A percentile compares a stretch with the other conserved stretches of the same genome.
These are phyloP conservation scores for Drosophila watanabei DNA, from an alignment of 1,140 invertebrate genomes.

Conservation along the genomic window DNA sequence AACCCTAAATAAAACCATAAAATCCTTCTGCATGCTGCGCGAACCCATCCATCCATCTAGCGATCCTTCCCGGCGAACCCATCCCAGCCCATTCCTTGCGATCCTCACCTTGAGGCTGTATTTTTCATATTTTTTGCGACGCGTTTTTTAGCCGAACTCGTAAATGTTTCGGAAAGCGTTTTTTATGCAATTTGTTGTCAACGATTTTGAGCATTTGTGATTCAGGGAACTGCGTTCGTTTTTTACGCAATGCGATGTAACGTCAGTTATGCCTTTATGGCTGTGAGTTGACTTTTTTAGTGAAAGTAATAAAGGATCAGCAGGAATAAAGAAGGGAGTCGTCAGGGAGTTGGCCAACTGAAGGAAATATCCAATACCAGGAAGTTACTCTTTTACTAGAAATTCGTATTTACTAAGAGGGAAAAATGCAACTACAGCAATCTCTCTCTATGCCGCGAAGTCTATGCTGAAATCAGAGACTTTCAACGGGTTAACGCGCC, in stretches of 20 bases:
- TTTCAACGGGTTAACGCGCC: slow-evolving; percentile 65
- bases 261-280: slow-evolving; percentile 59
- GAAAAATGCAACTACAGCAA: background rate
- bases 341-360: background rate
- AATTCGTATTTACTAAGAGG: slow-evolving; percentile 1
- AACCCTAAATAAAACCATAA: slow-evolving; percentile 85
- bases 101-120: slow-evolving; percentile 57
- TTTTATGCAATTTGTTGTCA: slow-evolving; percentile 84
- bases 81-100: slow-evolving; percentile 18
- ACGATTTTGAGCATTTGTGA: slow-evolving; percentile 27
- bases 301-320: slow-evolving; percentile 51
- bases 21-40: slow-evolving; percentile 83
- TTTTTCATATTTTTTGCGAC: slow-evolving; percentile 3
- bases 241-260: slow-evolving; percentile 80
- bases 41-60: slow-evolving; percentile 34
- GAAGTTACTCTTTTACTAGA: slow-evolving; percentile 31
- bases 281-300: slow-evolving; percentile 76
- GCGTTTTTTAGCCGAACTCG: slow-evolving; percentile 73
- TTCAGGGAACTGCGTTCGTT: slow-evolving; percentile 70
- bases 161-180: slow-evolving; percentile 68
- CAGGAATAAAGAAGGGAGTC: slow-evolving; percentile 28
- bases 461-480: background rate
- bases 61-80: slow-evolving; percentile 27
- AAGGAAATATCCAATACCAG: slow-evolving; percentile 31
- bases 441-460: background rate